A percentile compares a stretch with the other conserved stretches of the same genome.
These are phyloP conservation scores for Hyaena hyaena DNA, from an alignment of 2,113 vertebrate genomes.

Conservation along the genomic window DNA sequence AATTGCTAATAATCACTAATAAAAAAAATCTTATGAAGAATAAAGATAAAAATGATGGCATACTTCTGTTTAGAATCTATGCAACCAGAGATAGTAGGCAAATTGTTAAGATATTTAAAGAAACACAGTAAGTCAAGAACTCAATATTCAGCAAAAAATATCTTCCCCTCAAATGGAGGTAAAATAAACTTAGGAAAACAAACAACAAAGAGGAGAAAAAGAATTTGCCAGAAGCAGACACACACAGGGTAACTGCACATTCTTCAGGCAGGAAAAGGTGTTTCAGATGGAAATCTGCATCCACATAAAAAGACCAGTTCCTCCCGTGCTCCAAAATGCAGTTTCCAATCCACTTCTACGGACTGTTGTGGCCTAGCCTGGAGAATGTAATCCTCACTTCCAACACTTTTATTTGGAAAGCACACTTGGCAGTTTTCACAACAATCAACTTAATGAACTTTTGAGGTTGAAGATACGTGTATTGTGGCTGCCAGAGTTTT, in stretches of 20 bases:
- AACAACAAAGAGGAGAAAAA: neutral
- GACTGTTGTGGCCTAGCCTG: neutral
- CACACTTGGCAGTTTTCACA: neutral
- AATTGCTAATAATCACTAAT: neutral
- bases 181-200: neutral
- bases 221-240: neutral
- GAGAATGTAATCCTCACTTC: neutral
- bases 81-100: neutral
- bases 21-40: neutral
- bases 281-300: neutral
- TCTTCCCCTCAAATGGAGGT: neutral
- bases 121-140: neutral
- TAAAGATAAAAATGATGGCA: neutral
- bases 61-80: neutral
- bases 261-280: neutral
- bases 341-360: neutral
- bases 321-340: neutral
- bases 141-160: slow-evolving; percentile 4
- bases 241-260: neutral
- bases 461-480: neutral
- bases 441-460: neutral
- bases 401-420: neutral
- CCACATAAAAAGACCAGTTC: neutral
- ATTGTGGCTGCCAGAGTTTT: neutral
- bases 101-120: neutral